phyloP scores from a whole-genome alignment of 2,113 vertebrate species.

The Boulengeromyrus knoepffleri region DNA sequence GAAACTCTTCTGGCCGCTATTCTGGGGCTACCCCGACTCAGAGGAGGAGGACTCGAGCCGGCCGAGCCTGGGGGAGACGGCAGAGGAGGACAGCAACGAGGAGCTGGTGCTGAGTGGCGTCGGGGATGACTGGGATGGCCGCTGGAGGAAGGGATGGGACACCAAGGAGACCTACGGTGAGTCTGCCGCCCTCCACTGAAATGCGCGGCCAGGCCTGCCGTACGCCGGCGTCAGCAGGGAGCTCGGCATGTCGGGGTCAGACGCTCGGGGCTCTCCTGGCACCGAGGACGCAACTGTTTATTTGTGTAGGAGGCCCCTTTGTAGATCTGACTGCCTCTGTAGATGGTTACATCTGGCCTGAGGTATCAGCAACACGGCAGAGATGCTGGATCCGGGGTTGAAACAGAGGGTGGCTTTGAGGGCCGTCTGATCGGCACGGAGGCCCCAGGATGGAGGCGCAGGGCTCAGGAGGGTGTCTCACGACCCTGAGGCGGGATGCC shows the following conservation, averaged over 20 bases:
- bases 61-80: slow-evolving; percentile 49
- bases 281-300: background rate
- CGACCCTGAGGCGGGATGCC: background rate
- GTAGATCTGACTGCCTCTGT: background rate
- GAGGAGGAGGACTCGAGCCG: slow-evolving; percentile 56
- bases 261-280: background rate
- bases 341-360: background rate
- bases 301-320: background rate
- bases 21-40: slow-evolving; percentile 74
- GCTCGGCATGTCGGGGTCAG: background rate
- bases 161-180: slow-evolving; percentile 70
- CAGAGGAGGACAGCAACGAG: slow-evolving; percentile 67
- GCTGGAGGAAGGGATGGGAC: slow-evolving; percentile 70
- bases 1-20: slow-evolving; percentile 82
- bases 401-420: background rate
- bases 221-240: background rate
- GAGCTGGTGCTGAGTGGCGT: slow-evolving; percentile 71
- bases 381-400: background rate
- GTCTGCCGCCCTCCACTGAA: slow-evolving; percentile 24
- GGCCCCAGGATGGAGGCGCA: background rate
- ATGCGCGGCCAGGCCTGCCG: background rate
- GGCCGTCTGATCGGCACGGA: background rate
- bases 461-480: background rate
- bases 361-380: background rate
- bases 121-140: slow-evolving; percentile 65